Evolutionary conservation across 1,140 invertebrate species (phyloP).

Genomic region (Drosophila pallidifrons): DNA sequence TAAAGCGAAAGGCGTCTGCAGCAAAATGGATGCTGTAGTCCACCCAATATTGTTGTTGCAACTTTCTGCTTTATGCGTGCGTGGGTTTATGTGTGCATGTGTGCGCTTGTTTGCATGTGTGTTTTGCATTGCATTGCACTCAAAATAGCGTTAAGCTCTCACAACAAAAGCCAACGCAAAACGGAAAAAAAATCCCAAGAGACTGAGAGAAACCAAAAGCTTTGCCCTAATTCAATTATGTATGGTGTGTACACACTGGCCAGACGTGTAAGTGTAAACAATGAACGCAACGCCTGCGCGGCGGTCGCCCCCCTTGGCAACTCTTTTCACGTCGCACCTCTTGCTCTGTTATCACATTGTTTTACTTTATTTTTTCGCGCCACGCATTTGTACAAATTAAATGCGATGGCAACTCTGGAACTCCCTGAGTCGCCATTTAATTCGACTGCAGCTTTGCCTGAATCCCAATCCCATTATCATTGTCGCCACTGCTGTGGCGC

Average conservation of each 20-base stretch:
- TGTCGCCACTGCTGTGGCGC: constrained; percentile 23
- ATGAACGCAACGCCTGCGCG: constrained; percentile 1
- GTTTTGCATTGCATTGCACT: constrained; percentile 48
- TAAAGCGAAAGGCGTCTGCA: constrained; percentile 57
- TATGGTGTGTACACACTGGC: constrained; percentile 56
- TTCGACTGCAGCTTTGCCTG: not conserved
- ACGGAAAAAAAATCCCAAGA: constrained; percentile 33
- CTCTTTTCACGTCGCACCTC: constrained; percentile 6
- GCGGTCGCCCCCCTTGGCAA: too few relatives aligned
- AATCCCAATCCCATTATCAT: constrained; percentile 32
- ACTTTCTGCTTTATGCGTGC: constrained; percentile 27
- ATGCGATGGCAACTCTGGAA: constrained; percentile 46
- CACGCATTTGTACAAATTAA: constrained; percentile 60
- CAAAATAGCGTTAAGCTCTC: constrained; percentile 55
- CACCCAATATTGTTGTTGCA: constrained; percentile 28
- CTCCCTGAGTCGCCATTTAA: constrained; percentile 13
- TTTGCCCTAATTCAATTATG: constrained; percentile 64
- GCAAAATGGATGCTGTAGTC: constrained; percentile 45
- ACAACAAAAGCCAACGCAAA: constrained; percentile 35
- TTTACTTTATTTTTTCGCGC: constrained; percentile 26
- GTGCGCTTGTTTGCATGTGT: constrained; percentile 11
- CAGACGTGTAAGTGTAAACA: constrained; percentile 40
- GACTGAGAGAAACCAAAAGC: constrained; percentile 27
- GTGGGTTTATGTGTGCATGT: not conserved
- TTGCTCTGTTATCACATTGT: constrained; percentile 35